Percentiles rank a stretch among this genome's conserved stretches.
These are phyloP conservation scores for Alectura lathami DNA, from an alignment of 2,113 vertebrate species.

Conservation along the genomic window DNA sequence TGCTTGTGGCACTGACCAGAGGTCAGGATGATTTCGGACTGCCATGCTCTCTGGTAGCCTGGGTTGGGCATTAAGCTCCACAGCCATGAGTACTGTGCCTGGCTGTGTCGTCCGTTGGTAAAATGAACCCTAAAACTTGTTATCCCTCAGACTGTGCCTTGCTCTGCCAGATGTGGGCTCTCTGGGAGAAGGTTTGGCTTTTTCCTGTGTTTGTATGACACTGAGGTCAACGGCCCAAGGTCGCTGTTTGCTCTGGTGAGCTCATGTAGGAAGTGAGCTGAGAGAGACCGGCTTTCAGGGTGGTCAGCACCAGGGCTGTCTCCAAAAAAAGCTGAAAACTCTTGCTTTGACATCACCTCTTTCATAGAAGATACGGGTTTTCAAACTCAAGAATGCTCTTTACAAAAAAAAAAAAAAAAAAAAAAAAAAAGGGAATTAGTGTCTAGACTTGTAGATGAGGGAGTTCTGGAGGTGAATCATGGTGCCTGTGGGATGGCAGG, in stretches of 20 bases:
- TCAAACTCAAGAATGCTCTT: not conserved
- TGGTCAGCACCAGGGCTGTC: not conserved
- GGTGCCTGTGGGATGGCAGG: not conserved
- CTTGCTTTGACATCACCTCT: not conserved
- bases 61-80: not conserved
- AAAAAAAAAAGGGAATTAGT: not conserved
- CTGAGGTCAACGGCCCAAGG: not conserved
- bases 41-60: not conserved
- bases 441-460: not conserved
- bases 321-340: not conserved
- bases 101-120: not conserved
- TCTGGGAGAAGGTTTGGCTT: not conserved
- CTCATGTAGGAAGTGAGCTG: not conserved
- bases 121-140: not conserved
- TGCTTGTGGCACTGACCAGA: not conserved
- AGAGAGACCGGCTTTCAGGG: not conserved
- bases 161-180: not conserved
- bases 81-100: rapidly evolving
- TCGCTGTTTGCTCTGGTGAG: not conserved
- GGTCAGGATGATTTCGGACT: not conserved
- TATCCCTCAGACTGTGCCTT: not conserved
- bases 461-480: not conserved
- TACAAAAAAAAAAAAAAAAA: not conserved
- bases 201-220: not conserved
- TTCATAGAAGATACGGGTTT: not conserved